Percentiles rank a stretch among this genome's conserved stretches.
phyloP scores from a whole-genome alignment of 2,113 vertebrate genomes.

The Acinonyx jubatus region DNA sequence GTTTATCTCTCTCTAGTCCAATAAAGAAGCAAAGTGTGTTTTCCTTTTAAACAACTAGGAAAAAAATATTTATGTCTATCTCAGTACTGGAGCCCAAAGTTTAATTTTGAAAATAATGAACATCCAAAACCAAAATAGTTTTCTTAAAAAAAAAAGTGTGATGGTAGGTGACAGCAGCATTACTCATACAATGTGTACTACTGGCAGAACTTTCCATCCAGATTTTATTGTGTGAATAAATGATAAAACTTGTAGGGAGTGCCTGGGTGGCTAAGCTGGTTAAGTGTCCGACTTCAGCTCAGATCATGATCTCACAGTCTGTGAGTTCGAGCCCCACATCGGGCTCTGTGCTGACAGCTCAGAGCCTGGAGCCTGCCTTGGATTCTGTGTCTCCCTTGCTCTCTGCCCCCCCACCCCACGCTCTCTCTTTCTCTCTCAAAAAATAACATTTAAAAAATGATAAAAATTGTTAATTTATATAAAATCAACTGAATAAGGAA shows the following conservation, averaged over 20 bases:
- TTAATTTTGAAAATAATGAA: conserved; percentile 48
- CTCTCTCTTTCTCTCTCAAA: too few species aligned
- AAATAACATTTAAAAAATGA: not conserved
- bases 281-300: too few species aligned
- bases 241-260: not conserved
- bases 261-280: too few species aligned
- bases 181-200: not conserved
- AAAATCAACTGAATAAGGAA: not conserved
- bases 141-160: not conserved
- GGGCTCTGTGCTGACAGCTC: too few species aligned
- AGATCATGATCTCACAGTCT: too few species aligned
- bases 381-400: too few species aligned
- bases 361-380: too few species aligned
- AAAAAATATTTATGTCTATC: not conserved
- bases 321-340: too few species aligned
- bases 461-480: not conserved
- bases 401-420: too few species aligned
- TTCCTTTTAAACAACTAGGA: conserved; percentile 42
- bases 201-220: not conserved
- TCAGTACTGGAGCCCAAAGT: conserved; percentile 31
- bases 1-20: not conserved
- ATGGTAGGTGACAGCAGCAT: not conserved
- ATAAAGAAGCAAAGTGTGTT: not conserved
- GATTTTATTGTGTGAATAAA: not conserved
- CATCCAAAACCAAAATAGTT: not conserved